These are phyloP conservation scores for Acrocephalus arundinaceus DNA, from an alignment of 2,113 vertebrate genomes.

Conservation along the genomic window DNA sequence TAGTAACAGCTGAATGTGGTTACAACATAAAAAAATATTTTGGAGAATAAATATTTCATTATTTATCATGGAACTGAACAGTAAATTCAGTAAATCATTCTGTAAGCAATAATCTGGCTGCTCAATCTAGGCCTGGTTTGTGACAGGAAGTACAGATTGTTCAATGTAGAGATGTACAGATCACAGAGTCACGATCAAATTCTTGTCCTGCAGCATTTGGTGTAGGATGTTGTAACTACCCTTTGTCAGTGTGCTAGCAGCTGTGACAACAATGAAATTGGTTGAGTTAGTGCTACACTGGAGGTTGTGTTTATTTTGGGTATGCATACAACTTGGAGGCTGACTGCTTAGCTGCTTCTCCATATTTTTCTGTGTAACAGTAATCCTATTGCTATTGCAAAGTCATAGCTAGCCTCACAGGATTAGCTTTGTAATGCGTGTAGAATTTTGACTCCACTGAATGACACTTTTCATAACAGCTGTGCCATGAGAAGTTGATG, in stretches of 20 bases:
- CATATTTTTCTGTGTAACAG: neutral
- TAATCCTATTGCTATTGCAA: neutral
- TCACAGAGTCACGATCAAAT: neutral
- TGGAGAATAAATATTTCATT: neutral
- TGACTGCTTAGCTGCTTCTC: neutral
- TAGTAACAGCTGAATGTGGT: neutral
- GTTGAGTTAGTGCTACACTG: neutral
- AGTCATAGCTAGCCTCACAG: neutral
- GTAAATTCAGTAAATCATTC: neutral
- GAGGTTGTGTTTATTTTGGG: neutral
- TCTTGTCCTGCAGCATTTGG: neutral
- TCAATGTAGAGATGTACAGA: neutral
- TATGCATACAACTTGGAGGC: neutral
- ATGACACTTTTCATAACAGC: neutral
- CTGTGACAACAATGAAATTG: neutral
- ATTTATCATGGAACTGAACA: neutral
- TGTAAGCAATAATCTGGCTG: neutral
- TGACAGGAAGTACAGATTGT: neutral
- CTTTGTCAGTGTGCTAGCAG: neutral
- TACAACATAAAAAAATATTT: neutral
- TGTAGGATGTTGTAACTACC: neutral
- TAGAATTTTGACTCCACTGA: neutral
- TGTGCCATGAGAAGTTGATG: neutral
- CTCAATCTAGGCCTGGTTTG: neutral
- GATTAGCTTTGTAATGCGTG: neutral